Evolutionary conservation across 2,113 vertebrate species (phyloP).

Genomic region (Calypte anna): DNA sequence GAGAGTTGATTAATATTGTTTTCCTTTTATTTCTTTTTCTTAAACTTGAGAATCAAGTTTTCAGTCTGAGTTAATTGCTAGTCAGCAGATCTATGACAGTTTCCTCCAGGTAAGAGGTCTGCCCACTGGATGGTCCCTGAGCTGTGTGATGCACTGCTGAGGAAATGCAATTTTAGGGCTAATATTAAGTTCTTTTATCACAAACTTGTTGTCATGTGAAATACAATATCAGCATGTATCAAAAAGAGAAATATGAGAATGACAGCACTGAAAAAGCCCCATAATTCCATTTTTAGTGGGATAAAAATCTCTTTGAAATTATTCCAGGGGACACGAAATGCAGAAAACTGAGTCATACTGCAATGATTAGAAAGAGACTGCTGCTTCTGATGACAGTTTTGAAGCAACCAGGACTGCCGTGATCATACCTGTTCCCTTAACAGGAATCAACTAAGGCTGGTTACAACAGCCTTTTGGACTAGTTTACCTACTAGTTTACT

Average conservation of each 20-base stretch:
- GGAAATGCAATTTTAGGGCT: not conserved
- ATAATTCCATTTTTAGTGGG: conserved; percentile 1
- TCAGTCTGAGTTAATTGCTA: not conserved
- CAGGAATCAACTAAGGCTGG: not conserved
- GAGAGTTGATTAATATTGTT: not conserved
- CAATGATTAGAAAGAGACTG: not conserved
- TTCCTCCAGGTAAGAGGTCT: conserved; percentile 3
- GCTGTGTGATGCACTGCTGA: not conserved
- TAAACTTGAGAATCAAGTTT: not conserved
- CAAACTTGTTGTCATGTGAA: conserved; percentile 12
- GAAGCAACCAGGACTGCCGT: not conserved
- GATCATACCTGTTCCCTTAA: not conserved
- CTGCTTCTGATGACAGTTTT: not conserved
- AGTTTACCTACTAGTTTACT: not conserved
- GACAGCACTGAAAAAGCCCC: not conserved
- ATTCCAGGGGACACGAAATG: not conserved
- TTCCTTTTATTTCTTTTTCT: not conserved
- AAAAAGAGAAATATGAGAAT: not conserved
- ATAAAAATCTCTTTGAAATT: not conserved
- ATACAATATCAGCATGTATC: not conserved
- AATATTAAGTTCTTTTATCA: conserved; percentile 2
- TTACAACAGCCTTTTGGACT: not conserved
- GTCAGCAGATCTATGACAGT: not conserved
- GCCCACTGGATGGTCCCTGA: not conserved
- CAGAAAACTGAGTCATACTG: conserved; percentile 18